Conservation (phyloP, 2,888 invertebrate species). For the Crocallis elinguaria region DNA sequence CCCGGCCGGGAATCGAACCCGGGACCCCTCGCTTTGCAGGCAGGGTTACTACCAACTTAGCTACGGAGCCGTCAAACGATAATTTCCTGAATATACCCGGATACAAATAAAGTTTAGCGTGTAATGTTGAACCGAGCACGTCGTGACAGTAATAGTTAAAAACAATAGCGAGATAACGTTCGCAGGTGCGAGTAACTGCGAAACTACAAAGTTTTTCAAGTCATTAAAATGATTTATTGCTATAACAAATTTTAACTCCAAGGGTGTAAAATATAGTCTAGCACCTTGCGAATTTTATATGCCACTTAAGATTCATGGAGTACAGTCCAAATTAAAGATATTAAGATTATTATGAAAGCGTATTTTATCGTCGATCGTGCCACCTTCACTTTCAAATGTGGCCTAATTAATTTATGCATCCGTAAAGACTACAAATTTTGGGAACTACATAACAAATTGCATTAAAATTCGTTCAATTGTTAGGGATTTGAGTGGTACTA, state of each 20-base stretch:
- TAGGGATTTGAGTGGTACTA: no score
- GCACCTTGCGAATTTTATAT: not conserved
- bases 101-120: slow-evolving; percentile 9
- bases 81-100: not conserved
- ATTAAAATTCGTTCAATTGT: no score
- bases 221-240: slow-evolving; percentile 42
- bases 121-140: slow-evolving; percentile 6
- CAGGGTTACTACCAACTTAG: not conserved
- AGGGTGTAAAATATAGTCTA: slow-evolving; percentile 20
- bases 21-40: no score
- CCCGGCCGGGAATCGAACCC: no score
- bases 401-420: no score
- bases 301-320: not conserved
- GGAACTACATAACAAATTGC: no score
- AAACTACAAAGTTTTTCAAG: slow-evolving; percentile 36
- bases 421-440: no score
- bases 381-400: no score
- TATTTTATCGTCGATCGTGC: no score
- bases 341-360: no score
- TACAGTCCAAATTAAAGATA: no score
- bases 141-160: slow-evolving; percentile 24
- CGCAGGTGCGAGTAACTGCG: slow-evolving; percentile 36
- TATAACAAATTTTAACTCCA: slow-evolving; percentile 30
- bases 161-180: slow-evolving; percentile 31
- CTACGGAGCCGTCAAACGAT: not conserved